These are phyloP conservation scores for Helicolenus hilgendorfi DNA, from an alignment of 2,797 vertebrate species.

Conservation along the genomic window DNA sequence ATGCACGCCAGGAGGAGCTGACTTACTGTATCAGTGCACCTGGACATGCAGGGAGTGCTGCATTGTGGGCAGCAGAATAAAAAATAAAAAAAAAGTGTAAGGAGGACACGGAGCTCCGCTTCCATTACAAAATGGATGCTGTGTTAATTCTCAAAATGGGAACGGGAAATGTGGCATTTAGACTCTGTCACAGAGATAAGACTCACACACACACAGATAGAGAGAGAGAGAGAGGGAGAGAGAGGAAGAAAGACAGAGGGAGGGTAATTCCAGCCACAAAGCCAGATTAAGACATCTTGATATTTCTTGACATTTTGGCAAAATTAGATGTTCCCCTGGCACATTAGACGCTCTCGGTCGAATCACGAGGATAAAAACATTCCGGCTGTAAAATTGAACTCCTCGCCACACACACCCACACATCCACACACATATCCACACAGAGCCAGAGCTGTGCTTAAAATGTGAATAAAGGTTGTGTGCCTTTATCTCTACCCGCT, in stretches of 20 bases:
- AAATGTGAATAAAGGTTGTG: conserved; percentile 23
- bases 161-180: conserved; percentile 74
- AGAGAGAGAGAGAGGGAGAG: too few relatives aligned
- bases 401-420: neutral
- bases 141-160: conserved; percentile 67
- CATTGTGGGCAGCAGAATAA: neutral
- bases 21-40: conserved; percentile 10
- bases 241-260: neutral
- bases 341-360: conserved; percentile 15
- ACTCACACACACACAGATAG: neutral
- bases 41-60: conserved; percentile 3
- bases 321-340: conserved; percentile 47
- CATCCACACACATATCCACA: neutral
- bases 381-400: neutral
- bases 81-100: neutral
- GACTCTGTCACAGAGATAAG: conserved; percentile 48
- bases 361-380: conserved; percentile 42
- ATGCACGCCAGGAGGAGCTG: neutral
- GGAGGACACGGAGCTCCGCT: conserved; percentile 17
- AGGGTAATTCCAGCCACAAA: conserved; percentile 46
- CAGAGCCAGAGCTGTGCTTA: neutral
- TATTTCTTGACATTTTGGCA: conserved; percentile 82
- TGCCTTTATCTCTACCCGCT: neutral
- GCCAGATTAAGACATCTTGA: conserved; percentile 70
- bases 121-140: conserved; percentile 66